A percentile compares a stretch with the other conserved stretches of the same genome.
phyloP scores from a whole-genome alignment of 2,113 vertebrate genomes.

The Nibea albiflora region DNA sequence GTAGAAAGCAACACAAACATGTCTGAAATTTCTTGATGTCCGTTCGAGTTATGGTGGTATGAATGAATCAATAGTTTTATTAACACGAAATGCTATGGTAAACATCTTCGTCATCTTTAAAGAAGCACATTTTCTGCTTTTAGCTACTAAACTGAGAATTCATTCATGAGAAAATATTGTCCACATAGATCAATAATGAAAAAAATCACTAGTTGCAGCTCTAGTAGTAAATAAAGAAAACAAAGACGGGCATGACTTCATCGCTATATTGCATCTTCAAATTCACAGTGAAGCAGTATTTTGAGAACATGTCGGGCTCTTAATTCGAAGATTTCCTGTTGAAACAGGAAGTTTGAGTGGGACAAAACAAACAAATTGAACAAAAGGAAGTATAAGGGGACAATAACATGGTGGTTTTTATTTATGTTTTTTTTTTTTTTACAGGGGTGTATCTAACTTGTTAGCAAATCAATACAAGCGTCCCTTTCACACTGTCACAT shows the following conservation, averaged over 20 bases:
- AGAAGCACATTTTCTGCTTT: neutral
- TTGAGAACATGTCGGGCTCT: neutral
- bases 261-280: neutral
- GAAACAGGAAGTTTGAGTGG: too few relatives aligned
- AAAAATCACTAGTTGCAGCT: neutral
- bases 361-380: too few relatives aligned
- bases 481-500: too few relatives aligned
- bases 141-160: neutral
- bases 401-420: too few relatives aligned
- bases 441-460: too few relatives aligned
- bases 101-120: too few relatives aligned
- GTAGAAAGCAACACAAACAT: constrained; percentile 4
- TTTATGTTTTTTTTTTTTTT: too few relatives aligned
- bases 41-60: too few relatives aligned
- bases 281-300: neutral
- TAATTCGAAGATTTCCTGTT: neutral
- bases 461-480: too few relatives aligned
- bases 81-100: too few relatives aligned
- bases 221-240: neutral
- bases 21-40: constrained; percentile 17
- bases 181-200: neutral
- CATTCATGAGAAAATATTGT: neutral
- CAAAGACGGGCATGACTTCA: neutral
- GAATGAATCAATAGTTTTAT: too few relatives aligned
- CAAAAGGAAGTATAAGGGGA: too few relatives aligned